Base-by-base conservation (phyloP, 1,140 invertebrate species). In the Pantala flavescens region DNA sequence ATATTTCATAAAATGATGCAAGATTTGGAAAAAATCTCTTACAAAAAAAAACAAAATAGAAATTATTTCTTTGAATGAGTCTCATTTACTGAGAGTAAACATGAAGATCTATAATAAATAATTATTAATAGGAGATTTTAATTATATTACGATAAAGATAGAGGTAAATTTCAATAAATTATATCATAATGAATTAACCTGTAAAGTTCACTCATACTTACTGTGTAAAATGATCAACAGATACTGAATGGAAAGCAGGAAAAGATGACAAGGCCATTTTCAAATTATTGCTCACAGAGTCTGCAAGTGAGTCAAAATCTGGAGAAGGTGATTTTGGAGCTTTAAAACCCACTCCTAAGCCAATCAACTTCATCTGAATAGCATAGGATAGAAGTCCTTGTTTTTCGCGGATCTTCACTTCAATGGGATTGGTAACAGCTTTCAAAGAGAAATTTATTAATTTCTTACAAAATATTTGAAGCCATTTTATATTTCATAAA, bases 251-350 rank as follows among this genome's bases (percentile, higher is more conserved):
- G 79, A 92, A 95, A 12, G 92, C 93, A n/a, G 90, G 87, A 70
- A 90, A 83, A 73, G 87, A 84, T 21, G 82, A 82, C 21, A 95
- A 82, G 11, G 88, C 85, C 0, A 86, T 85, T 42, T 85, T 24
- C 71, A 95, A 87, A 75, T 85, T 89, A 71, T 86, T 84, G 0
- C 85, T 84, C 23, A 96, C 88, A 14, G 86, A 88, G 43, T 88
- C 87, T 0, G 89, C 87, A n/a, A 95, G 84, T 36, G 88, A 85
- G 16, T 90, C 87, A 78, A 90, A 95, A 73, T 94, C 91, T 7
- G 86, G 81, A 9, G 87, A 88, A 16, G 89, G 91, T 0, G 83
- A 83, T 63, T 87, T 81, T 0, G 93, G 93, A 1, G 90, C 85
- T 70, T 87, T 83, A 82, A 90, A 95, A 75, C 90, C 89, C 77